Base-by-base conservation (phyloP, 23 tunicate genomes). In the Ciona savignyi region DNA sequence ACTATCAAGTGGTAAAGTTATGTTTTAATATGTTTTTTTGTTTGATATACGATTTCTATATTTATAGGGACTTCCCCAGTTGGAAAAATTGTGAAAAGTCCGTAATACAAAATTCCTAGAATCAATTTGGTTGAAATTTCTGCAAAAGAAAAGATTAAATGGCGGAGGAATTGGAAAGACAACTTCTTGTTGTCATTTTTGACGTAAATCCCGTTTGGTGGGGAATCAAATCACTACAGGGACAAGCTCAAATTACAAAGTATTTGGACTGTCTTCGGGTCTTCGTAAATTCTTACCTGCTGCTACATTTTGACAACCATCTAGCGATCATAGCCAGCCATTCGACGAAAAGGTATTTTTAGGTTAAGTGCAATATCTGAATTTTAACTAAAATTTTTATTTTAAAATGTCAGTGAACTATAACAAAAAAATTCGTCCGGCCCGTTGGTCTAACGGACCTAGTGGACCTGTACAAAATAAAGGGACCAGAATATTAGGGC, bases 201-300 rank as follows among this genome's bases (percentile, higher is more conserved):
- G 97, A 91, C 77, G 97, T 91, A 6, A 91, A 85, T 42, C 97
- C 97, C 0, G 84, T 80, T 23, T 91, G 91, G 91, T 91, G 97
- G 97, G 97, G 97, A 6, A 64, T 91, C 34, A 84, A 91, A 72
- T 70, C 86, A 2, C 51, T 85, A 60, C 84, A 91, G 70, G 91
- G 91, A 1, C 76, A 80, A 80, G 71, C 86, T 25, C 85, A 76
- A 34, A 85, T 91, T 23, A 80, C 91, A 20, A 85, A 76, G 67
- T 91, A 86, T 70, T 68, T 91, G 73, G 97, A 91, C 63, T 70
- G 86, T 56, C 71, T 91, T 25, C 70, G 84, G 25, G 86, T 85
- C 0, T 91, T 91, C 75, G 76, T 84, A 4, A 91, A 91, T 71
- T 91, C 97, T 24, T 91, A 80, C 65, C 72, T 80, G 4, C 84